Evolutionary conservation across 2,797 vertebrate species (phyloP), one percentile per base, ranked within the genome.

Genomic region (Atherinosoma microstoma): DNA sequence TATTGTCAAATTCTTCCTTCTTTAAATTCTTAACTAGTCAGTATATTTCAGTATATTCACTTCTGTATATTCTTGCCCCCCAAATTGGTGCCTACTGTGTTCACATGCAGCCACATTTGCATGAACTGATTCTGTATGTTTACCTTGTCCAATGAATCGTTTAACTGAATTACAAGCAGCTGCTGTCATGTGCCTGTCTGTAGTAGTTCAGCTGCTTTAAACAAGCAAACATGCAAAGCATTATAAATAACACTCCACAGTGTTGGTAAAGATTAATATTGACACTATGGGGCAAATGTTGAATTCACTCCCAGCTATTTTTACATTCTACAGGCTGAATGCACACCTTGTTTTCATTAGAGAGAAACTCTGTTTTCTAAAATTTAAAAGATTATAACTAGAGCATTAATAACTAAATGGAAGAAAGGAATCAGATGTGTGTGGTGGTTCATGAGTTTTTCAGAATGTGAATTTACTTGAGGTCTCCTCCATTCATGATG

Each of bases 401-500:
- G 27, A 64, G 36, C 45, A n/a, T 2, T 16, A 36, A 13, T 6
- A 58, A 35, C 15, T 58, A 34, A 9, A 35, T 27, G 13, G 18
- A 24, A 58, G 32, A 24, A 58, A 58, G 54, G 29, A 40, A 34
- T 27, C 32, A 47, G 15, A 9, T 66, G n/a, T 15, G 6, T 16
- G 27, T 34, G 51, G 18, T n/a, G 20, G 4, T 65, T 47, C 9
- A 8, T 34, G 27, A 54, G 36, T 3, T 72, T 61, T 58, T 94
- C 92, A 70, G 63, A 67, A 45, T 57, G 76, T 58, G 73, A 89
- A 93, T 76, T 88, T 95, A 98, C 97, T 95, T 97, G 87, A 98
- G 95, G 91, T 97, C 97, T 53, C 96, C 97, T 86, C 96, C 96
- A 10, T 97, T 97, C 97, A 97, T 97, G 88, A 98, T 95, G 87